A percentile compares a stretch with the other conserved stretches of the same genome.
These are phyloP conservation scores for Catamblyrhynchus diadema DNA, from an alignment of 2,797 vertebrate genomes.

Conservation along the genomic window DNA sequence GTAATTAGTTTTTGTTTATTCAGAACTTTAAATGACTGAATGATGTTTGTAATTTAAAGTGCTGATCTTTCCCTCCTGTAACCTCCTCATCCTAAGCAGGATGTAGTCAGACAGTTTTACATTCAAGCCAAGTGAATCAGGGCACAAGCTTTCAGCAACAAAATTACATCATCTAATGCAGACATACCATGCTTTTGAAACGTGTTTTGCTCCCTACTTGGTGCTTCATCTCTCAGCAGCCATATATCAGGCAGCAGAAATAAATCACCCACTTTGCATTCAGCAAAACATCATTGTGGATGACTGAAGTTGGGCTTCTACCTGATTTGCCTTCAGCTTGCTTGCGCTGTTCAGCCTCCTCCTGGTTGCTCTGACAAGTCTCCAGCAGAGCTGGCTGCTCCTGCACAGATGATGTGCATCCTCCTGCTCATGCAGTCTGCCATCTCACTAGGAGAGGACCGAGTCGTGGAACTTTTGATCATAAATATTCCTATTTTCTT, in stretches of 20 bases:
- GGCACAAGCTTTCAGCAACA: neutral
- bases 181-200: neutral
- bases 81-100: neutral
- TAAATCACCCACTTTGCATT: neutral
- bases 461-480: neutral
- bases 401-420: neutral
- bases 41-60: neutral
- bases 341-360: neutral
- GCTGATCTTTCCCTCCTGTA: neutral
- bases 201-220: neutral
- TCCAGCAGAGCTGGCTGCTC: constrained; percentile 4
- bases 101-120: neutral
- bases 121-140: neutral
- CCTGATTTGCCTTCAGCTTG: neutral
- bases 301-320: neutral
- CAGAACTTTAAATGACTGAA: neutral
- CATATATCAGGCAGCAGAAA: neutral
- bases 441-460: neutral
- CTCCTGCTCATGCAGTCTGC: neutral
- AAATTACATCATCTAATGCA: neutral
- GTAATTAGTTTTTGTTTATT: neutral
- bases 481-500: constrained; percentile 15
- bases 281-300: neutral
- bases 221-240: neutral
- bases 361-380: neutral